Base-by-base conservation (phyloP, 35 echinoderm and acorn worm species). In the Hemicentrotus pulcherrimus region DNA sequence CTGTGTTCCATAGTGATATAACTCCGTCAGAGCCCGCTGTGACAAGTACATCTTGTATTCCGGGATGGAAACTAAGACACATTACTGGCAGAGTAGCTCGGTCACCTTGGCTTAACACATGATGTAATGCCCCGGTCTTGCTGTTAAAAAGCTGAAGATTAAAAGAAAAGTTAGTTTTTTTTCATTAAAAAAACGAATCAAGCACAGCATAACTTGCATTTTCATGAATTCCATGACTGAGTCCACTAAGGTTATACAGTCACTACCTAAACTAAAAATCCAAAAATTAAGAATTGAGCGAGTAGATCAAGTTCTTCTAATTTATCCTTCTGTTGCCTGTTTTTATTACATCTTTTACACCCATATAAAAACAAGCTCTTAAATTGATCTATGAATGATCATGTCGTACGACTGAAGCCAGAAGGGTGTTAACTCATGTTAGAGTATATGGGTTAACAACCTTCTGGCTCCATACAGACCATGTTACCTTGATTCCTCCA, bases 21-120 rank as follows among this genome's bases (percentile, higher is more conserved):
- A 86, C 95, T 32, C 98, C 98, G 61, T 99, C 97, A 14, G 97
- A 94, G 65, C 97, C 98, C 32, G 96, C 98, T 32, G 96, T 85
- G 6, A 99, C 78, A 22, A 99, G 86, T 18, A 92, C 94, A 28
- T 96, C 85, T 12, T 95, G 94, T 10, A 96, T 78, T 33, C 46
- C 88, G 13, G 98, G 98, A 94, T 99, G 98, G 92, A 96, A 99
- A 14, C 88, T 95, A 0, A 99, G 78, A 33, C 96, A 95, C 94
- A 98, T 97, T 0, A 99, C 95, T 7, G 98, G 98, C 8, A 99
- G 95, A 12, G 95, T 96, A 30, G 95, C 52, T 16, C 61, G 65
- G 60, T 91, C 96, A 31, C 97, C 97, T 46, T 95, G 86, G 86
- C 95, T 71, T 18, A 98, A 65, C n/a, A 46, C 71, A n/a, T 48